Evolutionary conservation across 1,140 invertebrate genomes (phyloP).

Genomic region (Neodiprion fabricii): DNA sequence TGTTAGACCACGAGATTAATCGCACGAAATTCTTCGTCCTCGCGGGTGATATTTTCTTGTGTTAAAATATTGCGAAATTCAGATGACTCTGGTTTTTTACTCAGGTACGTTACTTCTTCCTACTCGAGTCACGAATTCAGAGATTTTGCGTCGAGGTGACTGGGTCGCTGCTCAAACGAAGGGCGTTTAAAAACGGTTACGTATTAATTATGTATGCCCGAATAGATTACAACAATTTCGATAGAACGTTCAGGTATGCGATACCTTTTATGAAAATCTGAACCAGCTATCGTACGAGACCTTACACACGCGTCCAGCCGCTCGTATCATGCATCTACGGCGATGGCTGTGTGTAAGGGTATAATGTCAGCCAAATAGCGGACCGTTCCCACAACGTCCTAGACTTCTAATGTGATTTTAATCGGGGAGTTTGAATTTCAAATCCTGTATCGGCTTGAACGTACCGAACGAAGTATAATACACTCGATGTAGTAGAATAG

Average conservation of each 20-base stretch:
- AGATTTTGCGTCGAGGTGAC: too few species aligned
- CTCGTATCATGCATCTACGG: neutral
- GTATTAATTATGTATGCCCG: neutral
- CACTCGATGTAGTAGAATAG: neutral
- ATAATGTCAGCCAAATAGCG: constrained; percentile 4
- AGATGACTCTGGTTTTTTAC: too few species aligned
- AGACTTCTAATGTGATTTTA: constrained; percentile 54
- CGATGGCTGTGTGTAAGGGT: neutral
- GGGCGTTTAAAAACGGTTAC: too few species aligned
- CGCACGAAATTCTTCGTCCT: too few species aligned
- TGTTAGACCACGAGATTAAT: too few species aligned
- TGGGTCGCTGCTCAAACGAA: too few species aligned
- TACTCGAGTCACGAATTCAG: too few species aligned
- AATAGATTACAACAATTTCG: neutral
- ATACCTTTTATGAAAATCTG: neutral
- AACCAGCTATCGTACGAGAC: neutral
- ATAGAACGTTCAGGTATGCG: neutral
- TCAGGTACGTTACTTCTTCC: too few species aligned
- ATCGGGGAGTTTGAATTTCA: constrained; percentile 58
- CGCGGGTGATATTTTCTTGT: too few species aligned
- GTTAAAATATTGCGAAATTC: too few species aligned
- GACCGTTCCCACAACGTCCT: constrained; percentile 32
- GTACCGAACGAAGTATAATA: neutral
- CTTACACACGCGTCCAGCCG: neutral
- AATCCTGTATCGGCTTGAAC: constrained; percentile 39